A percentile compares a stretch with the other conserved stretches of the same genome.
phyloP scores from a whole-genome alignment of 2,888 invertebrate genomes.

The Chaetogeoica ovagalla region DNA sequence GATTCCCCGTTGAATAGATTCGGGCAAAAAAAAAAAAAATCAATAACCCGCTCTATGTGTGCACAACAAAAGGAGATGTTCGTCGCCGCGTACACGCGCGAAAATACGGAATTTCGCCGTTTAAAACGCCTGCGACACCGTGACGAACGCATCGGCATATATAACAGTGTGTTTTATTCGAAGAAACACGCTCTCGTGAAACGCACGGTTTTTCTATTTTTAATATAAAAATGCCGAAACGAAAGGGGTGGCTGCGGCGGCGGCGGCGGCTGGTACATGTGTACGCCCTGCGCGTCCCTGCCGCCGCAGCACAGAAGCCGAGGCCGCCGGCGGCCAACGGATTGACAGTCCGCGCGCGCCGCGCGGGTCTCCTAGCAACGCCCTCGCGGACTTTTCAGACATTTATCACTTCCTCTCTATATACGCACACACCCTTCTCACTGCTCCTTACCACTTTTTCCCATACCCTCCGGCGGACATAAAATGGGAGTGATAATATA shows the following conservation, averaged over 20 bases:
- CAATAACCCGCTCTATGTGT: too few relatives aligned
- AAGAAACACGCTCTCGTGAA: slow-evolving; percentile 31
- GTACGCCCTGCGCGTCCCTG: too few relatives aligned
- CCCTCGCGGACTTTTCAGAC: slow-evolving; percentile 52
- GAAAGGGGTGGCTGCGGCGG: slow-evolving; percentile 49
- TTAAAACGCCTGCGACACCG: slow-evolving; percentile 9
- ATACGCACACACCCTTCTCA: background rate
- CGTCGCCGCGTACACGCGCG: background rate
- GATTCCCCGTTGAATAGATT: slow-evolving; percentile 3
- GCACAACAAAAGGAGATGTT: background rate
- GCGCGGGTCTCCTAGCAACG: slow-evolving; percentile 49
- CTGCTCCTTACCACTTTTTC: slow-evolving; percentile 19
- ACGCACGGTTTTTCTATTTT: slow-evolving; percentile 51
- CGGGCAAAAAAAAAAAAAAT: slow-evolving; percentile 43
- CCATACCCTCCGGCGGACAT: background rate
- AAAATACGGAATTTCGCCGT: background rate
- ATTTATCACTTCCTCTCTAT: slow-evolving; percentile 46
- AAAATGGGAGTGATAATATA: slow-evolving; percentile 37
- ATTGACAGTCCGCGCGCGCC: slow-evolving; percentile 43
- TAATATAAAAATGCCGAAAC: slow-evolving; percentile 52
- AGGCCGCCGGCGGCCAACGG: slow-evolving; percentile 43
- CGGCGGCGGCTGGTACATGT: slow-evolving; percentile 6
- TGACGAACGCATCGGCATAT: too few relatives aligned
- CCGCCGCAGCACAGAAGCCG: background rate
- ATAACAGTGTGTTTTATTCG: slow-evolving; percentile 6